Conservation (phyloP, 2,888 invertebrate species). For the Scelioninae gen. 1 region DNA sequence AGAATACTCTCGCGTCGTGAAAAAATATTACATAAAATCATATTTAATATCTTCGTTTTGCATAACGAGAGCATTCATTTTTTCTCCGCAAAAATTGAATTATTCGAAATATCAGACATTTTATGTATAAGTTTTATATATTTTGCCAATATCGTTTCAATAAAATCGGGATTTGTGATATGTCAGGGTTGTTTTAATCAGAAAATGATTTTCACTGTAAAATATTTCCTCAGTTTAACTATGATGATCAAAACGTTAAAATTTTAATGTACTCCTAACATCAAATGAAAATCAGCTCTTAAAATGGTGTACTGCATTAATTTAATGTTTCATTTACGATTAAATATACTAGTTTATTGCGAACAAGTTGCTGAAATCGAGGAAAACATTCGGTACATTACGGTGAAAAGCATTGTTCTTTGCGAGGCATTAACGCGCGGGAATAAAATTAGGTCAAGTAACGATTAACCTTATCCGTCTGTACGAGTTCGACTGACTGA, state of each 20-base stretch:
- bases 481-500: slow-evolving; percentile 66
- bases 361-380: slow-evolving; percentile 31
- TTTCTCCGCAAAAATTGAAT: neutral
- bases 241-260: neutral
- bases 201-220: neutral
- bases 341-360: slow-evolving; percentile 14
- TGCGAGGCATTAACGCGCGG: slow-evolving; percentile 79
- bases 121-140: neutral
- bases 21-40: neutral
- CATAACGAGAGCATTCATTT: neutral
- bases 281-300: neutral
- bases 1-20: neutral
- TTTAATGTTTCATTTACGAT: slow-evolving; percentile 32
- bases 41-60: neutral
- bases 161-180: neutral
- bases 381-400: slow-evolving; percentile 49
- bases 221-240: neutral
- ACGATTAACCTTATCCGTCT: slow-evolving; percentile 82
- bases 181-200: neutral
- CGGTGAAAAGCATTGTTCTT: slow-evolving; percentile 78
- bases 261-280: neutral
- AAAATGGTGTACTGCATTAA: slow-evolving; percentile 3
- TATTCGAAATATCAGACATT: neutral
- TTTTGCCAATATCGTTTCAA: neutral
- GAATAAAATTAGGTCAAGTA: slow-evolving; percentile 83